Evolutionary conservation across 2,797 vertebrate species (phyloP).

Genomic region (Anniella stebbinsi): DNA sequence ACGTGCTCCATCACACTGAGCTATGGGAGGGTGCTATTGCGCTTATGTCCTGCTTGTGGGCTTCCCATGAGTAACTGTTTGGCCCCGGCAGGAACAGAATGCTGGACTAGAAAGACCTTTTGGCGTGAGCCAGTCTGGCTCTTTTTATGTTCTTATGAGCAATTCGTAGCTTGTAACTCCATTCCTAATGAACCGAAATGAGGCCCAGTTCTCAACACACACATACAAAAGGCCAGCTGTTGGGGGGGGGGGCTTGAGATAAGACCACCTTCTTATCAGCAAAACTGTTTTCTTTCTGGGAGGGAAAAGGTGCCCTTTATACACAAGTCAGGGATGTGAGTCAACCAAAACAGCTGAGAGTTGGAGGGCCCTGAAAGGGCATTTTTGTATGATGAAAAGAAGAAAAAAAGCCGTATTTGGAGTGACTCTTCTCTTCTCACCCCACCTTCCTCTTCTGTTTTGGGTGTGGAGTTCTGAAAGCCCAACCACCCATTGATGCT

Average conservation of each 20-base stretch:
- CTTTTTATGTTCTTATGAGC: too few species aligned
- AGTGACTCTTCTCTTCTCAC: slow-evolving; percentile 24
- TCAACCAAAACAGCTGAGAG: slow-evolving; percentile 67
- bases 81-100: too few species aligned
- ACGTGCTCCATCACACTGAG: too few species aligned
- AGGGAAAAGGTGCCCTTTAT: slow-evolving; percentile 57
- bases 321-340: slow-evolving; percentile 66
- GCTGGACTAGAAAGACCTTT: too few species aligned
- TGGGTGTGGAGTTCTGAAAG: slow-evolving; percentile 69
- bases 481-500: slow-evolving; percentile 60
- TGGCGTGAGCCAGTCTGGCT: too few species aligned
- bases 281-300: slow-evolving; percentile 56
- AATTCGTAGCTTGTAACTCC: too few species aligned
- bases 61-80: too few species aligned
- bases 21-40: too few species aligned
- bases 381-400: slow-evolving; percentile 61
- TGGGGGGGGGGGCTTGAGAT: slow-evolving; percentile 9
- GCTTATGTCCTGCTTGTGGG: too few species aligned
- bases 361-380: slow-evolving; percentile 69
- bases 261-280: slow-evolving; percentile 57
- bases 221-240: slow-evolving; percentile 67
- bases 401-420: slow-evolving; percentile 49
- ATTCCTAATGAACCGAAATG: slow-evolving; percentile 29
- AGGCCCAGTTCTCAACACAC: slow-evolving; percentile 49
- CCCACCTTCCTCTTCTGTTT: slow-evolving; percentile 29